These are phyloP conservation scores for Yponomeuta plumbellus DNA, from an alignment of 2,888 invertebrate genomes.

Conservation along the genomic window DNA sequence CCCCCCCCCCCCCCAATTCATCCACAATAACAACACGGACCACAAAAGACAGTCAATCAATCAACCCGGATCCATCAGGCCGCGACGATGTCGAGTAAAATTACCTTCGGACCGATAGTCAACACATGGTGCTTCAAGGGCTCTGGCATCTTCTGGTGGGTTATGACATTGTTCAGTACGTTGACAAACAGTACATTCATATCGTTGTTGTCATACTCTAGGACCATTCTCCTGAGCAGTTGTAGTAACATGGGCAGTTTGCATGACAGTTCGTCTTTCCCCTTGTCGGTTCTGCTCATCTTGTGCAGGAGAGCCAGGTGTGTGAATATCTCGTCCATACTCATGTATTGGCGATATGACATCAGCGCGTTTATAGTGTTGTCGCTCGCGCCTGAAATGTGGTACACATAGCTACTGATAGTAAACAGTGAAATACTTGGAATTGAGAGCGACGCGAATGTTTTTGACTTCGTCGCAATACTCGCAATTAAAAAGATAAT, in stretches of 20 bases:
- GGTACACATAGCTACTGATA: too few relatives aligned
- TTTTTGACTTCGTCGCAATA: too few relatives aligned
- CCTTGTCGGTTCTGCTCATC: conserved; percentile 37
- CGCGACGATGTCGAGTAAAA: too few relatives aligned
- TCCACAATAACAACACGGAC: too few relatives aligned
- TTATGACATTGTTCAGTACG: conserved; percentile 50
- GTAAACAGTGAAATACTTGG: too few relatives aligned
- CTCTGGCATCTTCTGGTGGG: conserved; percentile 32
- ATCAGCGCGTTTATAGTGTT: conserved; percentile 43
- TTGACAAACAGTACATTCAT: conserved; percentile 54
- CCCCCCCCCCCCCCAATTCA: too few relatives aligned
- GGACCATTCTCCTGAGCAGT: conserved; percentile 47
- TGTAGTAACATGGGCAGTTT: conserved; percentile 40
- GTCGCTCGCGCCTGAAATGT: conserved; percentile 46
- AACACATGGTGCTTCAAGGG: not conserved
- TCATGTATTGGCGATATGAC: conserved; percentile 49
- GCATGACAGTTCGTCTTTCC: conserved; percentile 39
- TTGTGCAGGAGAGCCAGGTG: conserved; percentile 50
- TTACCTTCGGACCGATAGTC: too few relatives aligned
- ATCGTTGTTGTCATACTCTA: conserved; percentile 55
- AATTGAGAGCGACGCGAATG: too few relatives aligned
- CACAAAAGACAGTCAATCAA: too few relatives aligned
- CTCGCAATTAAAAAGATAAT: too few relatives aligned
- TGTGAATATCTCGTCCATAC: conserved; percentile 47
- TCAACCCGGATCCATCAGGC: too few relatives aligned